phyloP scores from a whole-genome alignment of 1,140 invertebrate species.

The Telenomus remus region DNA sequence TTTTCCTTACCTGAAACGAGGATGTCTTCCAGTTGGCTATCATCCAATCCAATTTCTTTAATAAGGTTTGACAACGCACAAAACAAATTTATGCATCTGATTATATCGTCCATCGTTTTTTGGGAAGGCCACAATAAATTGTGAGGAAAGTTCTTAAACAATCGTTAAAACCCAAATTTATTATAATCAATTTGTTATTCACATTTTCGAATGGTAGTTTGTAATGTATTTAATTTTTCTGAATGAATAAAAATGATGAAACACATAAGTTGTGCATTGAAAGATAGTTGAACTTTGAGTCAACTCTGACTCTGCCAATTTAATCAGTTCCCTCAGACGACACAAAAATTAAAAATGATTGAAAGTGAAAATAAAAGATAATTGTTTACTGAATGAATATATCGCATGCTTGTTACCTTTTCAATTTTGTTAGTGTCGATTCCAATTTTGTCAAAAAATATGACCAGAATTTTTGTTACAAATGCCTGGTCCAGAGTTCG shows the following conservation, averaged over 20 bases:
- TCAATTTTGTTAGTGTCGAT: conserved; percentile 10
- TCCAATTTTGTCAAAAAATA: conserved; percentile 26
- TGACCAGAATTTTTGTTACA: conserved; percentile 15
- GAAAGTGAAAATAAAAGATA: neutral
- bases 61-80: conserved; percentile 15
- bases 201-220: no score
- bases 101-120: conserved; percentile 10
- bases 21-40: conserved; percentile 18
- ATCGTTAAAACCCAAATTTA: no score
- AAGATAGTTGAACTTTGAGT: no score
- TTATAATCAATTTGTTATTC: no score
- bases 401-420: neutral
- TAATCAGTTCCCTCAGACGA: no score
- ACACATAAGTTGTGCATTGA: no score
- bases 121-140: conserved; percentile 7
- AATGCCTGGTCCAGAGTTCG: conserved; percentile 16
- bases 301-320: no score
- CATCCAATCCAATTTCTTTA: conserved; percentile 21
- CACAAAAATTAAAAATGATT: neutral
- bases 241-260: no score
- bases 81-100: conserved; percentile 2
- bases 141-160: neutral
- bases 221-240: no score
- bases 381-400: no score
- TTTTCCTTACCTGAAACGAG: conserved; percentile 10